Evolutionary conservation across 30 jellyfish, hydroid and myxozoan genomes (phyloP).

Genomic region (Aurelia coerulea): DNA sequence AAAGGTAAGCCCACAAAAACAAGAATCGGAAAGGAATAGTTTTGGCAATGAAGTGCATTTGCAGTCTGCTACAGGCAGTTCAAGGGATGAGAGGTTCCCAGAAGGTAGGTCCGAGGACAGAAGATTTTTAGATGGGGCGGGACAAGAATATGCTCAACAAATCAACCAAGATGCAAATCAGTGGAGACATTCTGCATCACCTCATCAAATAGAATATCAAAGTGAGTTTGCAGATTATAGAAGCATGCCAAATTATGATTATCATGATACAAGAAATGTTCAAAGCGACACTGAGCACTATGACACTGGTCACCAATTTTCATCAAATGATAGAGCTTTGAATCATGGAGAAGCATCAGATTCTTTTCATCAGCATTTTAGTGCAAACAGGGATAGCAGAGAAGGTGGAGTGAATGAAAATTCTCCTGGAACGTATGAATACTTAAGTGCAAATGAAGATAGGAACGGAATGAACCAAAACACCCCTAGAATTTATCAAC

Average conservation of each 20-base stretch:
- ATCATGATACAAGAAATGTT: not conserved
- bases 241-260: not conserved
- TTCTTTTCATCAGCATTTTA: slow-evolving; percentile 41
- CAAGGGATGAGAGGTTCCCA: not conserved
- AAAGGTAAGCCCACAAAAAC: slow-evolving; percentile 11
- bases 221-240: too few species aligned
- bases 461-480: too few species aligned
- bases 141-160: too few species aligned
- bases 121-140: too few species aligned
- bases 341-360: not conserved
- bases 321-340: not conserved
- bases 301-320: too few species aligned
- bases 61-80: not conserved
- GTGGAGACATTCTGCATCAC: too few species aligned
- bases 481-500: too few species aligned
- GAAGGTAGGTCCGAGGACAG: too few species aligned
- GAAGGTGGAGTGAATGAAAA: not conserved
- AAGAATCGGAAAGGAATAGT: not conserved
- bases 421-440: not conserved
- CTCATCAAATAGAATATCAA: too few species aligned
- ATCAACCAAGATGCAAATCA: too few species aligned
- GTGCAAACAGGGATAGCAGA: slow-evolving; percentile 4
- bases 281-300: not conserved
- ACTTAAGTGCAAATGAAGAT: not conserved
- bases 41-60: too few species aligned